These are phyloP conservation scores for Adela reaumurella DNA, from an alignment of 2,888 invertebrate species.

Conservation along the genomic window DNA sequence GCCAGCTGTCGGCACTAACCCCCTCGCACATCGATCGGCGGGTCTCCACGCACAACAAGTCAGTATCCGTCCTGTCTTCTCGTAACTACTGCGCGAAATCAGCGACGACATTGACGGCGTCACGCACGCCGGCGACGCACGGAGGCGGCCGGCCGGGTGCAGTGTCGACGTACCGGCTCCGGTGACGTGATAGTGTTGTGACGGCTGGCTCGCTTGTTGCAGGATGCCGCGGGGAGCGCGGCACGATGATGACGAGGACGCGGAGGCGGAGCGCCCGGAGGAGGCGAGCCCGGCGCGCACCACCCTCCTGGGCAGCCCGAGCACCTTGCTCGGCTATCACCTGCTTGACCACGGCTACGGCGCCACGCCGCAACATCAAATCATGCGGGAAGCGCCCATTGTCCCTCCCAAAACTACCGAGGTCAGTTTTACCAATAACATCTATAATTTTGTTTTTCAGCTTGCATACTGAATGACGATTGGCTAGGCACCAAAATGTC, in stretches of 20 bases:
- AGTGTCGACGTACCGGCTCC: neutral
- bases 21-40: neutral
- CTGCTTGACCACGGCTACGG: conserved; percentile 85
- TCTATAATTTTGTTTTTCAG: neutral
- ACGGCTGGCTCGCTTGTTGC: neutral
- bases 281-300: conserved; percentile 52
- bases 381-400: conserved; percentile 53
- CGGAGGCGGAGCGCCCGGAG: conserved; percentile 49
- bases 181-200: neutral
- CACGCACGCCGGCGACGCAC: neutral
- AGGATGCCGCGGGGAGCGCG: conserved; percentile 61
- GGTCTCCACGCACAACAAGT: neutral
- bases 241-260: conserved; percentile 48
- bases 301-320: conserved; percentile 49
- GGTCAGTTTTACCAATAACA: conserved; percentile 25
- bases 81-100: neutral
- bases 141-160: too few species aligned
- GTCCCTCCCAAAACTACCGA: conserved; percentile 56
- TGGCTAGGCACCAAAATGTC: too few species aligned
- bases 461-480: too few species aligned
- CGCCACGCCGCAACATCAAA: conserved; percentile 71
- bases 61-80: neutral
- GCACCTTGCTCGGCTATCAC: conserved; percentile 65
- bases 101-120: neutral
- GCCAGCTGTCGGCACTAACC: neutral